Evolutionary conservation across 2,797 vertebrate species (phyloP).

Genomic region (Scyliorhinus canicula): DNA sequence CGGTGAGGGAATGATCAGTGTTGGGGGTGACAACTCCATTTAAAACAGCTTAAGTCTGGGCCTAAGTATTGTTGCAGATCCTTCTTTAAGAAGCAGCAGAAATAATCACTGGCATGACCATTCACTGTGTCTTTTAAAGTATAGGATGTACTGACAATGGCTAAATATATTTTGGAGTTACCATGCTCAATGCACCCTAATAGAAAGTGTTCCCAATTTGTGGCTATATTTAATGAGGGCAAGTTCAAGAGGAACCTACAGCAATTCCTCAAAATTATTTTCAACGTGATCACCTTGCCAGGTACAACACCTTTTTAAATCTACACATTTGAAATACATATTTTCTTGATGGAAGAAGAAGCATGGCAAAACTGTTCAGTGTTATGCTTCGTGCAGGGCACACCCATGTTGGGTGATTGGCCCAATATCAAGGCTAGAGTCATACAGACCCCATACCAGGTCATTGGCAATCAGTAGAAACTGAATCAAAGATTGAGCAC

Average conservation of each 20-base stretch:
- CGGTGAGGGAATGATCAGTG: not conserved
- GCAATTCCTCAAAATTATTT: not conserved
- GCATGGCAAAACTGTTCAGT: not conserved
- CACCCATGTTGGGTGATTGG: not conserved
- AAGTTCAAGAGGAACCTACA: not conserved
- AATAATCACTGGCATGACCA: not conserved
- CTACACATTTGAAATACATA: not conserved
- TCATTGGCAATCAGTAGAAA: constrained; percentile 21
- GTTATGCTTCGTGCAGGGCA: not conserved
- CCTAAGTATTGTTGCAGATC: not conserved
- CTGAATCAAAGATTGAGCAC: not conserved
- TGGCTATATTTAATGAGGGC: not conserved
- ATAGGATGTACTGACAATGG: not conserved
- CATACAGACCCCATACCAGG: not conserved
- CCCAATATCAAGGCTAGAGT: not conserved
- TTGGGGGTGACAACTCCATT: not conserved
- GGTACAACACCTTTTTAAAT: not conserved
- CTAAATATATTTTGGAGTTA: not conserved
- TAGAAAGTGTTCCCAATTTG: not conserved
- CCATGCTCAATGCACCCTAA: not conserved
- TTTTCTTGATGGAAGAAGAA: not conserved
- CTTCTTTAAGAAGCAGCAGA: not conserved
- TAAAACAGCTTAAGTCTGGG: not conserved
- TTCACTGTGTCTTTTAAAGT: no score
- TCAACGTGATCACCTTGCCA: not conserved